A percentile compares a stretch with the other conserved stretches of the same genome.
Conservation (phyloP, 2,797 vertebrate species). For the Leptatherina wallacei region DNA sequence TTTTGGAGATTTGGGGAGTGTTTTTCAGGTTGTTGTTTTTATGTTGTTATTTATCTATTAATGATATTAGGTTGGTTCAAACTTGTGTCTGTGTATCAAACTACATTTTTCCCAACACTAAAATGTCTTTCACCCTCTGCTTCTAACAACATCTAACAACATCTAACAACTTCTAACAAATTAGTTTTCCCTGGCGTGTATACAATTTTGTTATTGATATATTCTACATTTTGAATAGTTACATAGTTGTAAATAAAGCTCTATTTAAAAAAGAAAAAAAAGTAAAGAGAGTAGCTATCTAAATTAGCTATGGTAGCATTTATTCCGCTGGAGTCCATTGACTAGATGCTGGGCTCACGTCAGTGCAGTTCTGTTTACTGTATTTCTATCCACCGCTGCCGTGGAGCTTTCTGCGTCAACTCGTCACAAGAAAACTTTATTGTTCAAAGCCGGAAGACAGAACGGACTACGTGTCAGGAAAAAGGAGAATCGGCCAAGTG, state of each 20-base stretch:
- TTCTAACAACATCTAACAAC: no score
- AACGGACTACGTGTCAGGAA: conserved; percentile 81
- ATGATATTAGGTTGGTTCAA: no score
- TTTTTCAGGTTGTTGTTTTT: no score
- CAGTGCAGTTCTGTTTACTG: conserved; percentile 11
- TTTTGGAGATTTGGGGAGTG: no score
- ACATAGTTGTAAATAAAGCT: not conserved
- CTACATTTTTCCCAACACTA: no score
- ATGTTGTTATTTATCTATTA: no score
- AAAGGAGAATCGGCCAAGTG: conserved; percentile 45
- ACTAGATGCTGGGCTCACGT: accelerated
- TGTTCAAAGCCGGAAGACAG: conserved; percentile 66
- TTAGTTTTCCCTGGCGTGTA: not conserved
- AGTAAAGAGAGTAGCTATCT: accelerated
- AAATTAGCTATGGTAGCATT: not conserved
- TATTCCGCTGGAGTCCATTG: accelerated
- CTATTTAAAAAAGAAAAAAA: not conserved
- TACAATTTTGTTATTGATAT: not conserved
- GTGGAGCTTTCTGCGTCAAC: conserved; percentile 79
- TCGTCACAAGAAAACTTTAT: conserved; percentile 74
- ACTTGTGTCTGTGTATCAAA: no score
- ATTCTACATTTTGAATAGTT: not conserved
- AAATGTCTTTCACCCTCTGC: no score
- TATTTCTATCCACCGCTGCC: conserved; percentile 50
- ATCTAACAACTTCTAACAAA: no score